Base-by-base conservation (phyloP, 2,113 vertebrate species). In the Macaca nemestrina region DNA sequence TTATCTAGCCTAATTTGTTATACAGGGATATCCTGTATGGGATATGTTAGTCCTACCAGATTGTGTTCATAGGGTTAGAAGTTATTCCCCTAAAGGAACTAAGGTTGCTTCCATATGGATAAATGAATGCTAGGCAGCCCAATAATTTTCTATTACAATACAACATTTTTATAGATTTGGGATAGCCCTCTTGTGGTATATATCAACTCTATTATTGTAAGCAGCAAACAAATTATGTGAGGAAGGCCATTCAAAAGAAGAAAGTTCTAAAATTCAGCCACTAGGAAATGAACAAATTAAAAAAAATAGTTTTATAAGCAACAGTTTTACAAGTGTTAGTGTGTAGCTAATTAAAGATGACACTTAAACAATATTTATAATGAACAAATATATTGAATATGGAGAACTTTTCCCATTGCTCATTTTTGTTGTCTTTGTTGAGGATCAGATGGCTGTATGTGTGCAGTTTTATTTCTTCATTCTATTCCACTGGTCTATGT, bases 221-320 rank as follows among this genome's bases (percentile, higher is more conserved):
- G 64, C 82, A 73, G n/a, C n/a, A 92, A 73, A 52, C 20, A 13
- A 75, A 38, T 91, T n/a, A 48, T 25, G 27, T 40, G 48, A 30
- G 45, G 25, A 93, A 78, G 70, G 10, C 50, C 18, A 84, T 78
- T 70, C 25, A 38, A 57, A 93, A 76, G 23, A 90, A 73, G n/a
- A 91, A 72, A 35, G 23, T 81, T 85, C 48, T 82, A 91, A 91
- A 94, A 86, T 91, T 76, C 8, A 90, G 32, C 61, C 10, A 94
- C 40, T 82, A 81, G 35, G 32, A 64, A 87, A 75, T 25, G 5
- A 68, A 75, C 38, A 85, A 55, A 57, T 81, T 87, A 7, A 5
- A 18, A 78, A 93, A 83, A 14, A 78, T 40, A 40, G 30, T 17
- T 85, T 85, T 67, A 78, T 4, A 61, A 40, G 57, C 57, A 93